Percentiles rank a stretch among this genome's conserved stretches.
Conservation (phyloP, 2,888 invertebrate species). For the Drepanosiphum platanoidis region DNA sequence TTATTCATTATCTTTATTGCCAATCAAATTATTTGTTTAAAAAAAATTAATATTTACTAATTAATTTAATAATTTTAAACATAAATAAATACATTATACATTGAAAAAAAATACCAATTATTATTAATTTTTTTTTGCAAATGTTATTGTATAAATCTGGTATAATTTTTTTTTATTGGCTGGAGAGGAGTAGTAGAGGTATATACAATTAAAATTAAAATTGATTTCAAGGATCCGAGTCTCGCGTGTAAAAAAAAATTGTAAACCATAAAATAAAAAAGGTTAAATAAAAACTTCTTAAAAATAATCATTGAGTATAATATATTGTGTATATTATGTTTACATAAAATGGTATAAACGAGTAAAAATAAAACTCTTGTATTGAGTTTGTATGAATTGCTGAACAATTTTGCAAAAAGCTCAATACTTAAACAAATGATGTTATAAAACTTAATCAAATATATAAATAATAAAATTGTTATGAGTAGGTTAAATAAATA, state of each 20-base stretch:
- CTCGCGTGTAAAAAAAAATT: constrained; percentile 22
- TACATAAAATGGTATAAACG: constrained; percentile 55
- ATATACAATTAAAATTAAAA: constrained; percentile 16
- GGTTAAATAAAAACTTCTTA: constrained; percentile 30
- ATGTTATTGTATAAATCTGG: neutral
- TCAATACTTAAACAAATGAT: constrained; percentile 49
- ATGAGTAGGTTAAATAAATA: constrained; percentile 47
- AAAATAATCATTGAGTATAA: constrained; percentile 43
- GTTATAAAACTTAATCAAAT: constrained; percentile 51
- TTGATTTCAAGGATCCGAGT: neutral
- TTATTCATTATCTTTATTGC: constrained; percentile 16
- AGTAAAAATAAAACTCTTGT: constrained; percentile 53
- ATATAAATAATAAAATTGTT: constrained; percentile 53
- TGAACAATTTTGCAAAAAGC: constrained; percentile 32
- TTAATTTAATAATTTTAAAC: neutral
- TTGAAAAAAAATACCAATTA: neutral
- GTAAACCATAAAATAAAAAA: constrained; percentile 15
- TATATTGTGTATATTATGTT: constrained; percentile 50
- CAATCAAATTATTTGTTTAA: neutral
- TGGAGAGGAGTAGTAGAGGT: neutral
- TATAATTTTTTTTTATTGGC: neutral
- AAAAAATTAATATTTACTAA: neutral
- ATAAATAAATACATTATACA: neutral
- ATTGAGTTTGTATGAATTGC: constrained; percentile 33
- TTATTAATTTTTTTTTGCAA: no score